Base-by-base conservation (phyloP, 1,140 invertebrate species). In the Mylabris phalerata region DNA sequence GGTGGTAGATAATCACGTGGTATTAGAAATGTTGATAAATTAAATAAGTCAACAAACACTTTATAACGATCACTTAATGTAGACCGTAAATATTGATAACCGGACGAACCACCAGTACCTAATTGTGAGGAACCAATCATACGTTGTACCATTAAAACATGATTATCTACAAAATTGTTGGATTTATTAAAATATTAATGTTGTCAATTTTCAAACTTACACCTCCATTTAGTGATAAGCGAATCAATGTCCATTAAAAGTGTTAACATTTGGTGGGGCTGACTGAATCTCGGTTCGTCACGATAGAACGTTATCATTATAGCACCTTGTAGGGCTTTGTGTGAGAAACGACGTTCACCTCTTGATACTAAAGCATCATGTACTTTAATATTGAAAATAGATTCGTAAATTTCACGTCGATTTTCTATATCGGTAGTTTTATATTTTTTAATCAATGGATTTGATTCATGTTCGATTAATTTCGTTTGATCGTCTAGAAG, bases 61-160 rank as follows among this genome's bases (percentile, higher is more conserved):
- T 99, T 98, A 79, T 99, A 99, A 1, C 95, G 89, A 75, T 98
- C 96, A 75, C 95, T 96, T 50, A 98, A 79, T 9, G 97, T 99
- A n/a, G 95, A 95, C 56, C 95, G 82, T 4, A 99, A 79, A 76
- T 99, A 99, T 67, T 98, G 93, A 78, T 99, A 98, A 5, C 97
- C 97, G 1, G 94, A 95, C 40, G 95, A 98, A 4, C 97, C 97
- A 39, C 96, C 97, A 0, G 97, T 98, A 32, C 97, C 97, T 1
- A 96, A 74, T 70, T 95, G 93, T 71, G 95, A 93, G 2, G 92
- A 95, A 5, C 97, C 97, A 64, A 99, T 94, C 95, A 99, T 98
- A 71, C 96, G 82, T 75, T 98, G 95, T n/a, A 98, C 97, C 87
- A 99, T 90, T 63, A 97, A 85, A 19, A 98, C 91, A 72, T 99